Percentiles rank a stretch among this genome's conserved stretches.
Evolutionary conservation across 2,888 invertebrate species (phyloP).

Genomic region (Pedicia rivosa): DNA sequence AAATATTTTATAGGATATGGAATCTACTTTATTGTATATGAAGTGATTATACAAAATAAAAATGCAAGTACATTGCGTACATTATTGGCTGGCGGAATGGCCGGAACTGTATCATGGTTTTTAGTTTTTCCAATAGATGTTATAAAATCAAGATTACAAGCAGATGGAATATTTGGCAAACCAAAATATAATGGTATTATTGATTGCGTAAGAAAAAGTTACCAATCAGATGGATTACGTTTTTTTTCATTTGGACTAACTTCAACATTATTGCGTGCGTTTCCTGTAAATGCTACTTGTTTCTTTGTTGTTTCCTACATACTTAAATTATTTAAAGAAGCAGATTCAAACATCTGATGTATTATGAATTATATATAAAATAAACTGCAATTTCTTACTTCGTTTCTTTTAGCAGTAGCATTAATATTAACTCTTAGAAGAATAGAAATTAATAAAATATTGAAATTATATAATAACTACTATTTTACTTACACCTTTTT

Average conservation of each 20-base stretch:
- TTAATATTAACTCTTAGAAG: too few species aligned
- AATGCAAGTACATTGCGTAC: slow-evolving; percentile 45
- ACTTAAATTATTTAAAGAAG: slow-evolving; percentile 31
- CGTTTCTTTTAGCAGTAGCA: too few species aligned
- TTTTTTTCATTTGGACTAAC: slow-evolving; percentile 61
- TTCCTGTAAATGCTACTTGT: slow-evolving; percentile 85
- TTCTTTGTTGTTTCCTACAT: slow-evolving; percentile 77
- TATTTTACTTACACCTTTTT: too few species aligned
- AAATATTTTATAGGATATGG: slow-evolving; percentile 41
- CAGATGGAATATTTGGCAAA: slow-evolving; percentile 37
- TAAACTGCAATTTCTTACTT: too few species aligned
- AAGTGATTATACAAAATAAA: slow-evolving; percentile 43
- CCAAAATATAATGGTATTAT: slow-evolving; percentile 46
- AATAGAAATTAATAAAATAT: too few species aligned
- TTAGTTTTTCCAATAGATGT: slow-evolving; percentile 79
- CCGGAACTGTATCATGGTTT: slow-evolving; percentile 77
- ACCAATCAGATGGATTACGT: slow-evolving; percentile 48
- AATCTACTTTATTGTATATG: slow-evolving; percentile 74
- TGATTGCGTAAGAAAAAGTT: slow-evolving; percentile 59
- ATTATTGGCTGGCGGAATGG: slow-evolving; percentile 68
- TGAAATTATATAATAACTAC: too few species aligned
- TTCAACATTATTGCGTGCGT: slow-evolving; percentile 70
- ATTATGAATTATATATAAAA: too few species aligned
- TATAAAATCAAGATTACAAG: slow-evolving; percentile 75
- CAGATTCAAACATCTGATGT: too few species aligned